Conservation (phyloP, 2,113 vertebrate genomes). For the Argyrosomus japonicus region DNA sequence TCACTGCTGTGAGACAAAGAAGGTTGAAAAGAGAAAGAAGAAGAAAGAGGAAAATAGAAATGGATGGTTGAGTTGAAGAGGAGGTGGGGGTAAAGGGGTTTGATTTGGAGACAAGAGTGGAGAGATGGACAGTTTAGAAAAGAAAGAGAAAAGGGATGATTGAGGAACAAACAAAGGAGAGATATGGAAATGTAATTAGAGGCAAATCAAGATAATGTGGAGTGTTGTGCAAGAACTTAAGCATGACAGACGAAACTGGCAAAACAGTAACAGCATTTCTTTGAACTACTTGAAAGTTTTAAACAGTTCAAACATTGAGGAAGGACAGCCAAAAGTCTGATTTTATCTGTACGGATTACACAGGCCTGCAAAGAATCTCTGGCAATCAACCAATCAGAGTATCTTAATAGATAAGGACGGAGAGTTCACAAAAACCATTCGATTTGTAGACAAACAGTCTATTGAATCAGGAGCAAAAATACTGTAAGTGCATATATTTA, state of each 20-base stretch:
- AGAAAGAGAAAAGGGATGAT: conserved; percentile 19
- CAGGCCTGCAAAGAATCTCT: conserved; percentile 52
- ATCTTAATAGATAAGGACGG: conserved; percentile 42
- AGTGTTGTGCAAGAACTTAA: conserved; percentile 38
- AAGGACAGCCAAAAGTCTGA: conserved; percentile 45
- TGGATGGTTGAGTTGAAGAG: conserved; percentile 26
- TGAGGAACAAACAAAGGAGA: conserved; percentile 38
- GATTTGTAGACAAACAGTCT: conserved; percentile 9
- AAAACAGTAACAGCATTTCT: conserved; percentile 35
- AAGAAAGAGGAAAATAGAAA: conserved; percentile 27
- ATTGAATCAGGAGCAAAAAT: conserved; percentile 25
- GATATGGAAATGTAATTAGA: conserved; percentile 57
- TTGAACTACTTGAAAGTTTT: conserved; percentile 46
- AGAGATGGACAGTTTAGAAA: not conserved
- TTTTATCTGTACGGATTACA: conserved; percentile 63
- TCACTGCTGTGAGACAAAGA: conserved; percentile 81
- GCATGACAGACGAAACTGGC: conserved; percentile 27
- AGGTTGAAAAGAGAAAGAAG: conserved; percentile 32
- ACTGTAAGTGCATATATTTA: not conserved
- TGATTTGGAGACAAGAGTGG: conserved; percentile 4
- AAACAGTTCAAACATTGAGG: conserved; percentile 44
- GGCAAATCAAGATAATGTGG: conserved; percentile 43
- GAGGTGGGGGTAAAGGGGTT: not conserved
- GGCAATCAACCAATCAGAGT: conserved; percentile 55
- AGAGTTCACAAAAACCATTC: conserved; percentile 40